Percentiles rank a stretch among this genome's conserved stretches.
Evolutionary conservation across 2,888 invertebrate genomes (phyloP).

Genomic region (Nymphalis c-album): DNA sequence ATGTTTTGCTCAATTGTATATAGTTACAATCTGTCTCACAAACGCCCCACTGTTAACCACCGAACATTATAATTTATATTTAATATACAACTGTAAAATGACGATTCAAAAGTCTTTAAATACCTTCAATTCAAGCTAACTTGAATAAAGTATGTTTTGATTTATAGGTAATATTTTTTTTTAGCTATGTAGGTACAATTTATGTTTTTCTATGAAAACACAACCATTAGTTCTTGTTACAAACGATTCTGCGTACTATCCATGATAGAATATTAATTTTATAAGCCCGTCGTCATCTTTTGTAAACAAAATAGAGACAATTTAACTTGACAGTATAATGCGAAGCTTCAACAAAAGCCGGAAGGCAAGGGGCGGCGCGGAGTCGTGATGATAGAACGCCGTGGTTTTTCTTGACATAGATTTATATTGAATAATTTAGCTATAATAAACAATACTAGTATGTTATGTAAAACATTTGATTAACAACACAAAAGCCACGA

Average conservation of each 20-base stretch:
- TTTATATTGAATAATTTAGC: constrained; percentile 31
- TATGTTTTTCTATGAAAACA: not conserved
- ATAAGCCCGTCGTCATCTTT: not conserved
- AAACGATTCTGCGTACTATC: not conserved
- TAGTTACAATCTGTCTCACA: no score
- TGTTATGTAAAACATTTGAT: not conserved
- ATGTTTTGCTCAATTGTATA: no score
- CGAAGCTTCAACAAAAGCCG: constrained; percentile 45
- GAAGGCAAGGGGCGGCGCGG: constrained; percentile 46
- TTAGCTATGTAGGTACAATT: no score
- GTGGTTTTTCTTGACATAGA: constrained; percentile 47
- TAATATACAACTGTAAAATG: no score
- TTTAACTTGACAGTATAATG: constrained; percentile 26
- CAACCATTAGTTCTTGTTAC: not conserved
- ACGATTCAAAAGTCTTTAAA: no score
- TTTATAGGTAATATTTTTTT: no score
- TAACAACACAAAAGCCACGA: not conserved
- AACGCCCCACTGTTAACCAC: no score
- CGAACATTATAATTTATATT: no score
- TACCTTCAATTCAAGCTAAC: no score
- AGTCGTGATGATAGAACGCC: constrained; percentile 36
- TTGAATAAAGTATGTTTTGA: no score
- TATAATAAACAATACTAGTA: constrained; percentile 17
- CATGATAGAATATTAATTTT: constrained; percentile 2
- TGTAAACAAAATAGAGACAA: constrained; percentile 16